Base-by-base conservation (phyloP, 2,888 invertebrate species). In the Chrysopilus asiliformis region DNA sequence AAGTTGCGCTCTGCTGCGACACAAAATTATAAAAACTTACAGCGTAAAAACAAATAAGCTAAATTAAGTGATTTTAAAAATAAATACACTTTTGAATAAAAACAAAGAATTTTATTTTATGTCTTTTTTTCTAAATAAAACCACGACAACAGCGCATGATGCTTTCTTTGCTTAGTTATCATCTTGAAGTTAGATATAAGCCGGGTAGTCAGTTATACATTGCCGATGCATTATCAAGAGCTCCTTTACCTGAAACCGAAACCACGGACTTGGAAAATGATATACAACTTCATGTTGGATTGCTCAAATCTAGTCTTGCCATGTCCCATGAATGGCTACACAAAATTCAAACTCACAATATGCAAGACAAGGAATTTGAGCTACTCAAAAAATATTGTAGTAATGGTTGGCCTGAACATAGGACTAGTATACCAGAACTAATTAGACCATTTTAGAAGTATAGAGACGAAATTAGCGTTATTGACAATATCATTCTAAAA, bases 81-180 rank as follows among this genome's bases (percentile, higher is more conserved):
- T n/a, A n/a, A n/a, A n/a, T n/a, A n/a, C n/a, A n/a, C n/a, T n/a
- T n/a, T n/a, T n/a, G n/a, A n/a, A n/a, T n/a, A n/a, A n/a, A n/a
- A n/a, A n/a, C n/a, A n/a, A n/a, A n/a, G n/a, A n/a, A n/a, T n/a
- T n/a, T n/a, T n/a, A n/a, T n/a, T n/a, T n/a, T n/a, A n/a, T n/a
- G n/a, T n/a, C n/a, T n/a, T n/a, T n/a, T n/a, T n/a, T n/a, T n/a
- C n/a, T n/a, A n/a, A n/a, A n/a, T n/a, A n/a, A n/a, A n/a, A n/a
- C n/a, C n/a, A n/a, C n/a, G n/a, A n/a, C n/a, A n/a, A 28, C 53
- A 53, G 40, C 41, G 50, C 39, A 53, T 54, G 45, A 34, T 47
- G 9, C 40, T 53, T 17, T 46, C 42, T 35, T 33, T 55, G 13
- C 39, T 48, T 25, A 44, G 39, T n/a, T 53, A 50, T 40, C 40